Evolutionary conservation across 2,797 vertebrate species (phyloP).

Genomic region (Heliangelus exortis): DNA sequence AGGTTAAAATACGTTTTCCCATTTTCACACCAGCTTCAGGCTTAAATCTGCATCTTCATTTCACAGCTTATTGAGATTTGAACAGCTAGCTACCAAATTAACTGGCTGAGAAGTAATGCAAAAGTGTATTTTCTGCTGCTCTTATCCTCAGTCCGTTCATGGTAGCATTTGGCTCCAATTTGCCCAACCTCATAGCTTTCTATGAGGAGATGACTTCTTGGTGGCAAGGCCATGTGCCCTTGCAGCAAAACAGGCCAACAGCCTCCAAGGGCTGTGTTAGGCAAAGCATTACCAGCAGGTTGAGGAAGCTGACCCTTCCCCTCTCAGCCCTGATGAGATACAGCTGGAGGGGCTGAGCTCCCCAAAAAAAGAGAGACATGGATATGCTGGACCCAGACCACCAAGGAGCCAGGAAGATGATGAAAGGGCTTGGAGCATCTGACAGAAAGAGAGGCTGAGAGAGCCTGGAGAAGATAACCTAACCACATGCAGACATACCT

Average conservation of each 20-base stretch:
- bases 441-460: not conserved
- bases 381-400: not conserved
- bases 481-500: not conserved
- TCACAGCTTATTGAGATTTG: not conserved
- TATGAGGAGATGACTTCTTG: not conserved
- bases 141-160: not conserved
- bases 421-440: not conserved
- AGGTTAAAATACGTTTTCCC: not conserved
- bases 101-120: not conserved
- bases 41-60: not conserved
- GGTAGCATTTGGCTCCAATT: not conserved
- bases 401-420: not conserved
- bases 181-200: not conserved
- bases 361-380: not conserved
- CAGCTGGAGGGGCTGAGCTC: not conserved
- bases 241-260: not conserved
- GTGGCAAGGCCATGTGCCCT: accelerated
- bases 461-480: not conserved
- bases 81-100: not conserved
- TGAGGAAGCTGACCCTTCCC: not conserved
- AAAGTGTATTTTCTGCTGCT: not conserved
- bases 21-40: not conserved
- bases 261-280: not conserved
- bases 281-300: not conserved
- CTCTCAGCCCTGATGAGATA: not conserved